Percentiles rank a stretch among this genome's conserved stretches.
These are phyloP conservation scores for Trinorchestia longiramus DNA, from an alignment of 1,140 invertebrate species.

Conservation along the genomic window DNA sequence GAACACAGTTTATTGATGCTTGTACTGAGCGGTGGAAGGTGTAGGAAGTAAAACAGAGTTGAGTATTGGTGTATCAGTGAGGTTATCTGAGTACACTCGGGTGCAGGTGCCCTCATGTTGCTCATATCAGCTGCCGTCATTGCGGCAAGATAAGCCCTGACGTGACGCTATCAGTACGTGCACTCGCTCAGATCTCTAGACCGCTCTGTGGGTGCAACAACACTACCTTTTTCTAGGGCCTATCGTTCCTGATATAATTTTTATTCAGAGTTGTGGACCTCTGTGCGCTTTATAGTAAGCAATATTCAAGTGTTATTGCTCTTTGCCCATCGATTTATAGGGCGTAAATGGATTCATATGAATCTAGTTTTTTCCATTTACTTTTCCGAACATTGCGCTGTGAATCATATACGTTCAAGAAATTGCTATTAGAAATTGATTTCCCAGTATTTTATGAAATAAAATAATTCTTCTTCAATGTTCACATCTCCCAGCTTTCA, in stretches of 20 bases:
- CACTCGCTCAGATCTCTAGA: slow-evolving; percentile 16
- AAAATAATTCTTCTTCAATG: not conserved
- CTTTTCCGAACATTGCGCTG: not conserved
- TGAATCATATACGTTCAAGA: not conserved
- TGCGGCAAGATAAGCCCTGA: not conserved
- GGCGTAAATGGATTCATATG: not conserved
- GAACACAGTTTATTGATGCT: not conserved
- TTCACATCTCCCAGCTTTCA: not conserved
- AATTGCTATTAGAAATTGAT: not conserved
- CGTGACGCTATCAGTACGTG: slow-evolving; percentile 15
- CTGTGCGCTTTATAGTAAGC: not conserved
- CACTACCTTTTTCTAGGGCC: not conserved
- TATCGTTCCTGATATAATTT: not conserved
- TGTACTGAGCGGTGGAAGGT: not conserved
- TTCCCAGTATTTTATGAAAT: not conserved
- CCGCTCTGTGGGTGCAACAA: slow-evolving; percentile 55
- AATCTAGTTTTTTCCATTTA: not conserved
- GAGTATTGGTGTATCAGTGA: slow-evolving; percentile 21
- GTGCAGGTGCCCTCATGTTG: slow-evolving; percentile 60
- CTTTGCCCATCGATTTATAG: not conserved
- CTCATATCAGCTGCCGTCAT: slow-evolving; percentile 55
- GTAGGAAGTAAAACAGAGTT: not conserved
- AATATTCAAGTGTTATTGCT: not conserved
- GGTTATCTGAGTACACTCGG: slow-evolving; percentile 54
- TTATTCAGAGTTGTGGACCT: not conserved